Conservation (phyloP, 2,888 invertebrate species). For the Drosophila paracracens region DNA sequence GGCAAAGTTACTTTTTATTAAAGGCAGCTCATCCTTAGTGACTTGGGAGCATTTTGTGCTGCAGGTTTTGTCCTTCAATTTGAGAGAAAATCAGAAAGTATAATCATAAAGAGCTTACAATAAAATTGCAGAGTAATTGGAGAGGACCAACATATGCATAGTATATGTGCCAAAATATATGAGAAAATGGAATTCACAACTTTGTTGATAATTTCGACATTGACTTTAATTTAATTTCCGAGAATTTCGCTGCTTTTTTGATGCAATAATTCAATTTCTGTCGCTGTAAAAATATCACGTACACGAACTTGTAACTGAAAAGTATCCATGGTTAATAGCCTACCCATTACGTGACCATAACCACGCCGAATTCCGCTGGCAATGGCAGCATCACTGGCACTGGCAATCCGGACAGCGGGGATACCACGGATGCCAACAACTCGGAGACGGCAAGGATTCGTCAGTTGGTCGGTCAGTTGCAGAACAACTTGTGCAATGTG, state of each 20-base stretch:
- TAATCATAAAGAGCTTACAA: background rate
- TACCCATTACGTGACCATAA: constrained; percentile 85
- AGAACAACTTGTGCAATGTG: constrained; percentile 93
- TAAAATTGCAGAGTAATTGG: background rate
- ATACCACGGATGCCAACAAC: constrained; percentile 82
- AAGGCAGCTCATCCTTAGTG: background rate
- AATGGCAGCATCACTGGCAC: constrained; percentile 36
- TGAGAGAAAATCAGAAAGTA: background rate
- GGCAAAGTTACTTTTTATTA: background rate
- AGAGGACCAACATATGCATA: background rate
- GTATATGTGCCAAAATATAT: background rate
- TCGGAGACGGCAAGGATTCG: constrained; percentile 87
- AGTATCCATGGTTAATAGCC: constrained; percentile 75
- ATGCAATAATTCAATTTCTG: constrained; percentile 30
- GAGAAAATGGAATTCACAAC: background rate
- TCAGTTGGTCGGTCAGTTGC: constrained; percentile 91
- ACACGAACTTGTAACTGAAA: constrained; percentile 7
- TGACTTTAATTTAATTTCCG: constrained; percentile 17
- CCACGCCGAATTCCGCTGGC: constrained; percentile 86
- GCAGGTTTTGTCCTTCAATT: background rate
- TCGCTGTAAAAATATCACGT: constrained; percentile 25
- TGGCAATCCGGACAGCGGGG: constrained; percentile 59
- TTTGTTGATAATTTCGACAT: background rate
- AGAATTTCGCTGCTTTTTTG: background rate
- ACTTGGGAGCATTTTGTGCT: background rate